Evolutionary conservation across 2,888 invertebrate species (phyloP).

Genomic region (Tiliacea citrago): DNA sequence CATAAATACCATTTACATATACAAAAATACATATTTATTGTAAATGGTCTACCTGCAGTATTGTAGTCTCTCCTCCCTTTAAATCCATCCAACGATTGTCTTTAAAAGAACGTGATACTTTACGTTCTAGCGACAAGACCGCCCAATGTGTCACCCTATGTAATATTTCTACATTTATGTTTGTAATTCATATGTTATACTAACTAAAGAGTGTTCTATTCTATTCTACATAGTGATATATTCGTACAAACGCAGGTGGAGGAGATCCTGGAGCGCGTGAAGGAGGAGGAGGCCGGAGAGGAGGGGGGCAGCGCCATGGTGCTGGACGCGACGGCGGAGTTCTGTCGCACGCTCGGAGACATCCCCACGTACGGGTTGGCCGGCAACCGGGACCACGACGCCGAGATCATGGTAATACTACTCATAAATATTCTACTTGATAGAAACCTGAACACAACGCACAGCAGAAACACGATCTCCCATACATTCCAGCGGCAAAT

Average conservation of each 20-base stretch:
- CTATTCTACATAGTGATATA: not conserved
- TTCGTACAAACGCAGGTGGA: slow-evolving; percentile 75
- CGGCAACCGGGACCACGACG: slow-evolving; percentile 96
- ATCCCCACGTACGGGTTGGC: slow-evolving; percentile 98
- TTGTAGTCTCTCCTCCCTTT: not conserved
- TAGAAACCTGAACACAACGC: not conserved
- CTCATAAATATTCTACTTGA: not conserved
- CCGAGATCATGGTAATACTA: slow-evolving; percentile 88
- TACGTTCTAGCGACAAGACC: not conserved
- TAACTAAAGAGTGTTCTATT: not conserved
- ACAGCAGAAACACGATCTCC: not conserved
- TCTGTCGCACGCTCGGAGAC: slow-evolving; percentile 98
- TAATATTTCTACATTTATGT: not conserved
- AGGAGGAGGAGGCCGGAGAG: slow-evolving; percentile 90
- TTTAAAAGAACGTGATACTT: not conserved
- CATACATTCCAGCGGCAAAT: too few relatives aligned
- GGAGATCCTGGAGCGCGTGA: slow-evolving; percentile 88
- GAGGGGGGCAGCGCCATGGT: slow-evolving; percentile 92
- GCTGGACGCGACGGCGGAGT: slow-evolving; percentile 98
- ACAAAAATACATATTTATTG: too few relatives aligned
- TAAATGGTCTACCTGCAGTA: not conserved
- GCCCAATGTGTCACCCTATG: not conserved
- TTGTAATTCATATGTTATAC: not conserved
- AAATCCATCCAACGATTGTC: too few relatives aligned
- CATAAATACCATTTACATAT: too few relatives aligned